A percentile compares a stretch with the other conserved stretches of the same genome.
Evolutionary conservation across 2,888 invertebrate species (phyloP).

Genomic region (Apotomis turbidana): DNA sequence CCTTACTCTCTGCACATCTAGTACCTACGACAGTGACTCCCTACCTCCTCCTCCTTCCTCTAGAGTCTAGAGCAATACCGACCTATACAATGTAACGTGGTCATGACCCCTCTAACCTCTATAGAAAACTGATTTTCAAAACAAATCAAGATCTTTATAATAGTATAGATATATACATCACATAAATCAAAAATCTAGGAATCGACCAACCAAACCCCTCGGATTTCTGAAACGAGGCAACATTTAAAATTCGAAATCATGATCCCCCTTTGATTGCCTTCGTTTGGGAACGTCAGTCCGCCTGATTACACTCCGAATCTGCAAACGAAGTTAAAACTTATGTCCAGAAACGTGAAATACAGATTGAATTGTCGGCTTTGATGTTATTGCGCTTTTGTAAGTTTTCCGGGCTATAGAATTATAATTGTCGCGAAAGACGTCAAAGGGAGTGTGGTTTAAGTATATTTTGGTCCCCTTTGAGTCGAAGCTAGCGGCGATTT

Average conservation of each 20-base stretch:
- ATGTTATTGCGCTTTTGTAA: conserved; percentile 13
- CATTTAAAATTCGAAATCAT: conserved; percentile 25
- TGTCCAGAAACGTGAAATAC: neutral
- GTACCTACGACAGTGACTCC: no score
- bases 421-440: conserved; percentile 8
- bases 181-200: neutral
- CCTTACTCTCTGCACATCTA: no score
- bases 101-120: no score
- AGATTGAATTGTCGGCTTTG: conserved; percentile 1
- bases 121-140: no score
- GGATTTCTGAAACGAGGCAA: neutral
- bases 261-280: conserved; percentile 57
- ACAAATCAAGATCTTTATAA: no score
- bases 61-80: no score
- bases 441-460: neutral
- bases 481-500: neutral
- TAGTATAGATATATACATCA: neutral
- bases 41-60: no score
- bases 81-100: no score
- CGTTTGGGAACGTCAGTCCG: conserved; percentile 59
- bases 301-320: conserved; percentile 32
- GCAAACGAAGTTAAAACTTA: conserved; percentile 1
- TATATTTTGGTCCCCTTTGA: neutral
- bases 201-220: conserved; percentile 5
- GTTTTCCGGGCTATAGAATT: conserved; percentile 9